These are phyloP conservation scores for Eolophus roseicapilla DNA, from an alignment of 2,113 vertebrate species.

Conservation along the genomic window DNA sequence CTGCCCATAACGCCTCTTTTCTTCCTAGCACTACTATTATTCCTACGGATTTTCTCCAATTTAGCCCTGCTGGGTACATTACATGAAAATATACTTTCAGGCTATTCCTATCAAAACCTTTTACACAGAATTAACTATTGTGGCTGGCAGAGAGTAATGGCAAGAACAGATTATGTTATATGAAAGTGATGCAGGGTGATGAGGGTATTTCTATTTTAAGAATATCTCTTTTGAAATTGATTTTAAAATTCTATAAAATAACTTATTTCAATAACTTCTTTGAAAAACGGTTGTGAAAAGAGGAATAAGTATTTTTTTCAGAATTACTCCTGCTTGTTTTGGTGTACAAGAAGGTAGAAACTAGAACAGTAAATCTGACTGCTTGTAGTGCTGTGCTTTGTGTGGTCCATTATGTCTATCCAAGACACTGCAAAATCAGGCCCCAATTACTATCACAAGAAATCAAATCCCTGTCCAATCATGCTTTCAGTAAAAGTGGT, in stretches of 20 bases:
- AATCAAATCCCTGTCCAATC: conserved; percentile 14
- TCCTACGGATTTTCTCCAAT: not conserved
- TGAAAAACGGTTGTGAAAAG: not conserved
- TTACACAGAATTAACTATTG: not conserved
- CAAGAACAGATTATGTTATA: not conserved
- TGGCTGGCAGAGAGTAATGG: not conserved
- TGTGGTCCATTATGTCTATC: not conserved
- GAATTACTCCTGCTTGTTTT: not conserved
- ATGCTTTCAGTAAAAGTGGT: not conserved
- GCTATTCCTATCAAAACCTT: not conserved
- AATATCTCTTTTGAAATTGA: not conserved
- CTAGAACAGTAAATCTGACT: not conserved
- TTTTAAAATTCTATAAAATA: not conserved
- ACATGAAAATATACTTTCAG: not conserved
- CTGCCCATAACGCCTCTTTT: not conserved
- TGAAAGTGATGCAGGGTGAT: not conserved
- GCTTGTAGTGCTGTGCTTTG: not conserved
- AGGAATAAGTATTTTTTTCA: not conserved
- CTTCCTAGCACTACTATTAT: not conserved
- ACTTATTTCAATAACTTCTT: not conserved
- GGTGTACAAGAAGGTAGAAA: not conserved
- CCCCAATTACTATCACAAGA: not conserved
- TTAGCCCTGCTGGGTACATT: not conserved
- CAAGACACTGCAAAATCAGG: not conserved
- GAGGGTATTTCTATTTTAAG: not conserved